These are phyloP conservation scores for Tympanuchus pallidicinctus DNA, from an alignment of 2,113 vertebrate species.

Conservation along the genomic window DNA sequence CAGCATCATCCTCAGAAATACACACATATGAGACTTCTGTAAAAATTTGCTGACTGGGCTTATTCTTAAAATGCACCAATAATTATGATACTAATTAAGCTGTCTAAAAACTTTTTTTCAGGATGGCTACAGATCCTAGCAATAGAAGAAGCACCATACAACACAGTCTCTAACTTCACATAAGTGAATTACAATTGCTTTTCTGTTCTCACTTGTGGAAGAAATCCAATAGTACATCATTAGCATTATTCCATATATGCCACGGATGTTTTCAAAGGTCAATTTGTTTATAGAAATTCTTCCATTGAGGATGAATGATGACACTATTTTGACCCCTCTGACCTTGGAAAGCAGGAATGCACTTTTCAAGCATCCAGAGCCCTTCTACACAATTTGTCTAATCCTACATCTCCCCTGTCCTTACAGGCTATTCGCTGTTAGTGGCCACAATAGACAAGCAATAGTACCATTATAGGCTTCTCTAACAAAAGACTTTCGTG, in stretches of 20 bases:
- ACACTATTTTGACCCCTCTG: constrained; percentile 60
- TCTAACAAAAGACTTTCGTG: constrained; percentile 80
- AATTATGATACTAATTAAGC: neutral
- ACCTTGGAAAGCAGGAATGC: constrained; percentile 60
- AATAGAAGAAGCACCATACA: neutral
- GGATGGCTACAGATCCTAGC: neutral
- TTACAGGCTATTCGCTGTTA: constrained; percentile 72
- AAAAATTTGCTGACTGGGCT: neutral
- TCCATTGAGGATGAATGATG: constrained; percentile 61
- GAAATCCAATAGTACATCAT: constrained; percentile 21
- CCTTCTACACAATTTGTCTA: constrained; percentile 72
- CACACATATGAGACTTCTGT: rapidly evolving
- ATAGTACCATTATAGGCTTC: constrained; percentile 79
- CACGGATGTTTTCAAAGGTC: constrained; percentile 38
- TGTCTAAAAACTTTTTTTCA: neutral
- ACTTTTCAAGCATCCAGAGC: constrained; percentile 64
- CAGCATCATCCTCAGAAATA: neutral
- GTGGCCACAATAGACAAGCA: constrained; percentile 74
- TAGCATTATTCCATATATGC: constrained; percentile 46
- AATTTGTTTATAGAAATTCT: constrained; percentile 58
- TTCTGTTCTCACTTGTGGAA: constrained; percentile 42
- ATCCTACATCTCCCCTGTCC: constrained; percentile 65
- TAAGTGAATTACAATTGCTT: constrained; percentile 11
- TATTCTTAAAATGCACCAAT: neutral
- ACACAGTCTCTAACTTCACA: neutral